These are phyloP conservation scores for Eupleurogrammus muticus DNA, from an alignment of 2,797 vertebrate species.

Conservation along the genomic window DNA sequence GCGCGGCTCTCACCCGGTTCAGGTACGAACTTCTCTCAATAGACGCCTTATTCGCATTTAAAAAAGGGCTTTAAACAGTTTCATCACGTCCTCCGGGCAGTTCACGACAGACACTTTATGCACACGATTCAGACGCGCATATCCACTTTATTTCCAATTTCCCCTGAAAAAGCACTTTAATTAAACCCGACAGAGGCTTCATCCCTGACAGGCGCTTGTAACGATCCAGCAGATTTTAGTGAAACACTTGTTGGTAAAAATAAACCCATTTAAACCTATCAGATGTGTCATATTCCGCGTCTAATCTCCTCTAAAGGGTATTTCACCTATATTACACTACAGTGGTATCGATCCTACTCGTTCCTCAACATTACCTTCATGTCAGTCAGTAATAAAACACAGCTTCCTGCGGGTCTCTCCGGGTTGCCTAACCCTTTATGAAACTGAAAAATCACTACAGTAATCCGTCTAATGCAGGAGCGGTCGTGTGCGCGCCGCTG, in stretches of 20 bases:
- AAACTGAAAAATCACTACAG: constrained; percentile 24
- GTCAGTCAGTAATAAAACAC: constrained; percentile 53
- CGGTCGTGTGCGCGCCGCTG: constrained; percentile 5
- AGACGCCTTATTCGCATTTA: background rate
- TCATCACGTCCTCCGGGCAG: background rate
- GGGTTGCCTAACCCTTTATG: constrained; percentile 34
- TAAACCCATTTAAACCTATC: constrained; percentile 7
- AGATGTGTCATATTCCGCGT: constrained; percentile 27
- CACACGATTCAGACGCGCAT: constrained; percentile 11
- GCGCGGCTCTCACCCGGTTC: constrained; percentile 69
- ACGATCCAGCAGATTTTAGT: constrained; percentile 3
- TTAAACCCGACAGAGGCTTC: constrained; percentile 23
- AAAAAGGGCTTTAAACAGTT: background rate
- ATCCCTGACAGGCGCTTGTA: background rate
- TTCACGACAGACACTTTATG: constrained; percentile 35
- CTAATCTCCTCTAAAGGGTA: constrained; percentile 50
- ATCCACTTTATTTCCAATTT: constrained; percentile 46
- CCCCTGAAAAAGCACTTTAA: constrained; percentile 24
- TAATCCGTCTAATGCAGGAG: constrained; percentile 18
- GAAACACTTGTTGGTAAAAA: constrained; percentile 62
- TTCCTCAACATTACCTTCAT: constrained; percentile 47
- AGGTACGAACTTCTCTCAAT: constrained; percentile 77
- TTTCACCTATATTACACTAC: constrained; percentile 57
- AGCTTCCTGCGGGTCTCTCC: constrained; percentile 51
- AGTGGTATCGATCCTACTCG: constrained; percentile 48